phyloP scores from a whole-genome alignment of 1,140 invertebrate genomes.

The Drosophila setifemur region DNA sequence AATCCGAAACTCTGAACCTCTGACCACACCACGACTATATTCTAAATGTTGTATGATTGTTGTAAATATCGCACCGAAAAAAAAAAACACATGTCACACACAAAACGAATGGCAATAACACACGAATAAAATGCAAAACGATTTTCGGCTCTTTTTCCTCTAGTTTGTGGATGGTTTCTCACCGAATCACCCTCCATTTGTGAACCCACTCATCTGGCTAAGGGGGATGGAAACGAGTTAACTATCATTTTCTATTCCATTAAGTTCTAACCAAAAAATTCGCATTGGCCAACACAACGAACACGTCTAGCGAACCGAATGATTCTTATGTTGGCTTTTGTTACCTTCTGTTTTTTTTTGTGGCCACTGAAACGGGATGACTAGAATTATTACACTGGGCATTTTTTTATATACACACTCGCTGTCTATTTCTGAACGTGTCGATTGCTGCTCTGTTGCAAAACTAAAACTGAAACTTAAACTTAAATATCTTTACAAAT shows the following conservation, averaged over 20 bases:
- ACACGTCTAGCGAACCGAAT: slow-evolving; percentile 6
- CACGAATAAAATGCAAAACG: slow-evolving; percentile 28
- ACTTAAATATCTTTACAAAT: not conserved
- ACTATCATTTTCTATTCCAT: not conserved
- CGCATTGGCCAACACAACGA: slow-evolving; percentile 7
- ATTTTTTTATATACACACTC: slow-evolving; percentile 27
- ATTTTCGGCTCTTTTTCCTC: not conserved
- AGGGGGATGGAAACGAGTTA: slow-evolving; percentile 36
- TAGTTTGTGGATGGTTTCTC: not conserved
- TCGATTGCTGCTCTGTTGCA: slow-evolving; percentile 65
- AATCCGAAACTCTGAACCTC: too few species aligned
- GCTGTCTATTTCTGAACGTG: slow-evolving; percentile 62
- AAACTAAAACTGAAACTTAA: slow-evolving; percentile 6
- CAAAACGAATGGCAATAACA: slow-evolving; percentile 19
- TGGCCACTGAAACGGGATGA: slow-evolving; percentile 52
- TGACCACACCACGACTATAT: slow-evolving; percentile 48
- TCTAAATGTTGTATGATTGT: slow-evolving; percentile 59
- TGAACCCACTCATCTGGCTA: slow-evolving; percentile 24
- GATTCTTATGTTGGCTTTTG: slow-evolving; percentile 21
- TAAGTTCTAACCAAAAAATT: too few species aligned
- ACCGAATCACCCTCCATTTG: too few species aligned
- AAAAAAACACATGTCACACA: slow-evolving; percentile 6
- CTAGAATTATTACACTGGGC: slow-evolving; percentile 4
- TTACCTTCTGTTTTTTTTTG: slow-evolving; percentile 3
- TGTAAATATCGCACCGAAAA: slow-evolving; percentile 64